Percentiles rank a stretch among this genome's conserved stretches.
Conservation (phyloP, 37 sponge, comb jelly and placozoan species). For the Oopsacas minuta region DNA sequence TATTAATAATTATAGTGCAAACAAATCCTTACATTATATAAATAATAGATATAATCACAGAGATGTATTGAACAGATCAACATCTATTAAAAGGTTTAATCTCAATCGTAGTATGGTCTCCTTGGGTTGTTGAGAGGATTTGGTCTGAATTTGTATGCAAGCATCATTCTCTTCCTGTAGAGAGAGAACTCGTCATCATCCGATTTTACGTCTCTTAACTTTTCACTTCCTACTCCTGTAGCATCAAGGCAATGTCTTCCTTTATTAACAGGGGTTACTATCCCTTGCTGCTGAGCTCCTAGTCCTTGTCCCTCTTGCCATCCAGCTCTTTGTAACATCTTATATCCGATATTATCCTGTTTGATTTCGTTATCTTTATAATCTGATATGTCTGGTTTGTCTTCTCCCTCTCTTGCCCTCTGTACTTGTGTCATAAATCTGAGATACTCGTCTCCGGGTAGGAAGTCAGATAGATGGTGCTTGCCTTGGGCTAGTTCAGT, state of each 20-base stretch:
- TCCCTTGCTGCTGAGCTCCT: slow-evolving; percentile 69
- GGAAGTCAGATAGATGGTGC: slow-evolving; percentile 88
- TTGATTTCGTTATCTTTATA: slow-evolving; percentile 57
- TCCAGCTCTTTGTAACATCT: slow-evolving; percentile 90
- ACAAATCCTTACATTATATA: no score
- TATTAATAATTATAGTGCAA: no score
- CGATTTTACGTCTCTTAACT: slow-evolving; percentile 46
- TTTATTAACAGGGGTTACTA: slow-evolving; percentile 73
- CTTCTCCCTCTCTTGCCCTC: slow-evolving; percentile 49
- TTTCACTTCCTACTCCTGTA: slow-evolving; percentile 66
- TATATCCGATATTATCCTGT: slow-evolving; percentile 79
- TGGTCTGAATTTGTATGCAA: slow-evolving; percentile 91
- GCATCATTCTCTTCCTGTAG: slow-evolving; percentile 97
- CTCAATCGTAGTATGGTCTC: slow-evolving; percentile 13
- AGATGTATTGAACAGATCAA: no score
- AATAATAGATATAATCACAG: no score
- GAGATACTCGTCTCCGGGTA: slow-evolving; percentile 77
- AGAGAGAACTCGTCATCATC: slow-evolving; percentile 76
- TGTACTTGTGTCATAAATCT: slow-evolving; percentile 67
- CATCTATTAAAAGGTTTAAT: no score
- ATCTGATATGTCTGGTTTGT: slow-evolving; percentile 43
- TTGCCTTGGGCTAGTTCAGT: slow-evolving; percentile 63
- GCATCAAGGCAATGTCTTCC: slow-evolving; percentile 61
- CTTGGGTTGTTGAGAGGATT: slow-evolving; percentile 57
- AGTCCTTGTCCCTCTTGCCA: slow-evolving; percentile 92